Percentiles rank a stretch among this genome's conserved stretches.
phyloP scores from a whole-genome alignment of 2,888 invertebrate species.

The Synergus japonicus region DNA sequence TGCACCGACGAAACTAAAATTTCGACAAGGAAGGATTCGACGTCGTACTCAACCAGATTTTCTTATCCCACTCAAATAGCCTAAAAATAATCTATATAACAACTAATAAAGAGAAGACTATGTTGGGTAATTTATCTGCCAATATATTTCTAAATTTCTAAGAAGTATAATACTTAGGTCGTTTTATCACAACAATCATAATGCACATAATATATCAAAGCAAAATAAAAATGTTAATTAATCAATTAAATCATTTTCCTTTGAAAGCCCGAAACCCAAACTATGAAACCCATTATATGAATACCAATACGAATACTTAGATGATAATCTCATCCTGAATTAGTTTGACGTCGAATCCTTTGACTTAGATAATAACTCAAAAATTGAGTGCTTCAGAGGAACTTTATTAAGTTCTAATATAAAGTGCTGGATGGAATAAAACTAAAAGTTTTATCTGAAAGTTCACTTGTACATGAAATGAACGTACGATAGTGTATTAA shows the following conservation, averaged over 20 bases:
- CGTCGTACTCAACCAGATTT: not conserved
- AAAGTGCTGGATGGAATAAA: constrained; percentile 22
- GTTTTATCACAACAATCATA: constrained; percentile 24
- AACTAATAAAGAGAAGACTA: not conserved
- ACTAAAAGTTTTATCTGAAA: not conserved
- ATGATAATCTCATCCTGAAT: not conserved
- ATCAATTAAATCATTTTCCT: not conserved
- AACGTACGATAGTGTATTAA: constrained; percentile 9
- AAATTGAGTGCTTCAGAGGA: constrained; percentile 4
- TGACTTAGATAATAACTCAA: constrained; percentile 18
- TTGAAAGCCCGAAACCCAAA: not conserved
- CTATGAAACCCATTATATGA: not conserved
- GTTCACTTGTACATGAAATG: constrained; percentile 3
- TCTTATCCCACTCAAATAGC: not conserved
- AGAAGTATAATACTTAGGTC: constrained; percentile 14
- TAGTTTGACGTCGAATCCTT: constrained; percentile 26
- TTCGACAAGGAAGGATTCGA: constrained; percentile 14
- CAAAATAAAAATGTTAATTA: not conserved
- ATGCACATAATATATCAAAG: not conserved
- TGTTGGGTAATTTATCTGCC: not conserved
- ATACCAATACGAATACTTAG: not conserved
- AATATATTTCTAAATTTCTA: not conserved
- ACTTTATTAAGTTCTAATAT: constrained; percentile 3
- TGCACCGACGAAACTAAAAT: constrained; percentile 14
- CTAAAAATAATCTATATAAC: not conserved